Evolutionary conservation across 1,140 invertebrate genomes (phyloP).

Genomic region (Popillia japonica): DNA sequence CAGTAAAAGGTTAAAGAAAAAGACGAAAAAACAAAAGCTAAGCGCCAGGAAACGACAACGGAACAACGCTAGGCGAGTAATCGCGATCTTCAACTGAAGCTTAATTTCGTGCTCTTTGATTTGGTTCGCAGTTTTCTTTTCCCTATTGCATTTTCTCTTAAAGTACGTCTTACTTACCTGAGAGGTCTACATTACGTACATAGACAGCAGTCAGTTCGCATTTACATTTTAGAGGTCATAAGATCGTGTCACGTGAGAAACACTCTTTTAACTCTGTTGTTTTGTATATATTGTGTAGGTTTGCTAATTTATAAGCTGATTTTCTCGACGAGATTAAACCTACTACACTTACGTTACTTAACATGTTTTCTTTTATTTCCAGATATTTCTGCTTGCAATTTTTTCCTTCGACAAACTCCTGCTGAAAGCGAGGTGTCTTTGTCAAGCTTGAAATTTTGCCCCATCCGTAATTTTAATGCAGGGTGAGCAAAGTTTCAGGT

Average conservation of each 20-base stretch:
- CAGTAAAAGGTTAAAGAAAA: background rate
- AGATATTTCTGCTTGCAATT: background rate
- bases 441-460: conserved; percentile 60
- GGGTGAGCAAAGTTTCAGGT: conserved; percentile 62
- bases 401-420: no score
- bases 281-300: no score
- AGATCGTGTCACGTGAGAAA: no score
- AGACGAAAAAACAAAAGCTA: background rate
- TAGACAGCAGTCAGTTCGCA: no score
- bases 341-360: no score
- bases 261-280: no score
- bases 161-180: no score
- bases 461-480: conserved; percentile 51
- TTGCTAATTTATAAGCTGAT: no score
- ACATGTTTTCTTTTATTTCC: background rate
- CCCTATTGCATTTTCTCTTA: no score
- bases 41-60: background rate
- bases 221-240: no score
- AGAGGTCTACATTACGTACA: no score
- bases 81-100: background rate
- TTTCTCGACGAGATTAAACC: no score
- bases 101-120: background rate
- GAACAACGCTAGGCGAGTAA: background rate
- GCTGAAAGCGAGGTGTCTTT: conserved; percentile 33
- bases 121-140: background rate